phyloP scores from a whole-genome alignment of 2,888 invertebrate genomes.

The Ormyrus labotus region DNA sequence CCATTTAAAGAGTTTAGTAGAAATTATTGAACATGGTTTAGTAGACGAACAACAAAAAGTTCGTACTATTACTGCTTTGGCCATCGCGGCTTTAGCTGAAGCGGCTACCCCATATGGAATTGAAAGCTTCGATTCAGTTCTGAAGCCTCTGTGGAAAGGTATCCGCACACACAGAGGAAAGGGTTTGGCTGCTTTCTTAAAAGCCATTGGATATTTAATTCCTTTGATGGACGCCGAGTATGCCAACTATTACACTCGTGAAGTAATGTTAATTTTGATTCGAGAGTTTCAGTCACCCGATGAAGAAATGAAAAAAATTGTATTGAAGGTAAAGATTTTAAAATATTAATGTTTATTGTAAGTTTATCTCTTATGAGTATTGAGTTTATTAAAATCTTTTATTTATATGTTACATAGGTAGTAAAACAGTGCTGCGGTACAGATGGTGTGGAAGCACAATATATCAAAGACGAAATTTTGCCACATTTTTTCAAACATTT shows the following conservation, averaged over 20 bases:
- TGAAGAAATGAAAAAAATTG: slow-evolving; percentile 99
- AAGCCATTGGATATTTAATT: slow-evolving; percentile 99
- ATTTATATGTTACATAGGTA: slow-evolving; percentile 78
- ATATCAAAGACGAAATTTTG: slow-evolving; percentile 99
- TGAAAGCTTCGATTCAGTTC: slow-evolving; percentile 99
- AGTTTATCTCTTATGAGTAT: not conserved
- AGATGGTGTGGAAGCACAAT: slow-evolving; percentile 99
- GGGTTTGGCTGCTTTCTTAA: slow-evolving; percentile 98
- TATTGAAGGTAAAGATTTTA: slow-evolving; percentile 85
- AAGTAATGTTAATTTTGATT: slow-evolving; percentile 99
- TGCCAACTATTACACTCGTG: slow-evolving; percentile 99
- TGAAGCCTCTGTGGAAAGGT: slow-evolving; percentile 99
- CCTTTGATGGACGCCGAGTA: slow-evolving; percentile 99
- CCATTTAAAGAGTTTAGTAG: slow-evolving; percentile 97
- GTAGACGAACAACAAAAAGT: slow-evolving; percentile 99
- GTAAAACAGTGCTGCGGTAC: slow-evolving; percentile 99
- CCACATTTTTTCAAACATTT: slow-evolving; percentile 99
- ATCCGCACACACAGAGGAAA: slow-evolving; percentile 93
- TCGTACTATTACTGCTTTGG: slow-evolving; percentile 98
- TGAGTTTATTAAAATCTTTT: slow-evolving; percentile 21
- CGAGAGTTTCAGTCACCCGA: slow-evolving; percentile 99
- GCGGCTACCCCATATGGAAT: slow-evolving; percentile 99
- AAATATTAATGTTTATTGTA: slow-evolving; percentile 10
- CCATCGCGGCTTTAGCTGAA: slow-evolving; percentile 98
- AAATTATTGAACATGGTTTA: slow-evolving; percentile 98